These are phyloP conservation scores for Pipistrellus pipistrellus DNA, from an alignment of 2,797 vertebrate species.

Conservation along the genomic window DNA sequence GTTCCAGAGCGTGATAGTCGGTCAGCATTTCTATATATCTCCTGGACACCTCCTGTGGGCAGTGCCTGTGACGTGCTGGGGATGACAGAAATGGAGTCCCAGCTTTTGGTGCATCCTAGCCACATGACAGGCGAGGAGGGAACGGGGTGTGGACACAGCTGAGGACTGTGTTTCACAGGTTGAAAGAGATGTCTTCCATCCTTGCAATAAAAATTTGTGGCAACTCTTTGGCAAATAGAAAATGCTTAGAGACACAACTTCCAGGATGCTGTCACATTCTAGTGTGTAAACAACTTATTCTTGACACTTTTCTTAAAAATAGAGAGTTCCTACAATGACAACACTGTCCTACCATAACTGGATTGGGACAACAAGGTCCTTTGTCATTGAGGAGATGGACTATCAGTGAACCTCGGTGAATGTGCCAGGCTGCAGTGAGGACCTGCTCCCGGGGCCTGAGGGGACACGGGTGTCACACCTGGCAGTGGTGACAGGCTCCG, in stretches of 20 bases:
- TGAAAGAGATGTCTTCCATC: not conserved
- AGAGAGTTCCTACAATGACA: not conserved
- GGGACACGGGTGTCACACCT: too few species aligned
- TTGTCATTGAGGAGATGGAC: not conserved
- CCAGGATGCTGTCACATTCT: not conserved
- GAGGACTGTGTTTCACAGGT: not conserved
- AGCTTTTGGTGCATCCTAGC: not conserved
- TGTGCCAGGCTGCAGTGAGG: not conserved
- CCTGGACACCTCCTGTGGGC: not conserved
- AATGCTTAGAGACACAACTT: conserved; percentile 4
- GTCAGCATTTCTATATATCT: too few species aligned
- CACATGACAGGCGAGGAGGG: not conserved
- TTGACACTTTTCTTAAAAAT: not conserved
- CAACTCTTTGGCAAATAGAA: not conserved
- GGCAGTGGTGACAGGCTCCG: not conserved
- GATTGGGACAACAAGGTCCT: not conserved
- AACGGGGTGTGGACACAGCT: not conserved
- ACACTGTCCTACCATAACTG: not conserved
- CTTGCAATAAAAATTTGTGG: not conserved
- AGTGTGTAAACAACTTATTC: not conserved
- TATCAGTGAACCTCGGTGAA: not conserved
- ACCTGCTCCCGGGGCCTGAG: rapidly evolving
- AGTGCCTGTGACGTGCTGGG: not conserved
- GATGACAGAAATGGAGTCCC: rapidly evolving
- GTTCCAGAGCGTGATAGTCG: not conserved